phyloP scores from a whole-genome alignment of 2,113 vertebrate species.

The Melanostigma gelatinosum region DNA sequence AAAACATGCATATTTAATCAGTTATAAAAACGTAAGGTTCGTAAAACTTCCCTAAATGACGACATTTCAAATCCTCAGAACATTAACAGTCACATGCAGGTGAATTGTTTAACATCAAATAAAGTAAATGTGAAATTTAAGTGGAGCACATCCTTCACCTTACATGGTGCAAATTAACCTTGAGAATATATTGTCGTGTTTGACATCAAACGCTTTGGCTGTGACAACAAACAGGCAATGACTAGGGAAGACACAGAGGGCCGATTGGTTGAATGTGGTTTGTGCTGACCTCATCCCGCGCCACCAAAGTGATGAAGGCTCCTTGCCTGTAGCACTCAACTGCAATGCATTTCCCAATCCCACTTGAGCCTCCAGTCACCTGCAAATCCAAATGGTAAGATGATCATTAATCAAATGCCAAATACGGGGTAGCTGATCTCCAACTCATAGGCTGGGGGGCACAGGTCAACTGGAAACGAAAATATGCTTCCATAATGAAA shows the following conservation, averaged over 20 bases:
- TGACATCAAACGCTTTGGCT: constrained; percentile 17
- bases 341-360: constrained; percentile 96
- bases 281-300: constrained; percentile 91
- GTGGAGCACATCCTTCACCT: neutral
- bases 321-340: constrained; percentile 96
- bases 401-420: neutral
- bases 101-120: constrained; percentile 5
- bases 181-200: constrained; percentile 12
- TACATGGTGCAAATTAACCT: constrained; percentile 22
- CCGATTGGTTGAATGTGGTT: neutral
- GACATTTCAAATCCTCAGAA: neutral
- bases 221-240: constrained; percentile 36
- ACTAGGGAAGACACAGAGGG: neutral
- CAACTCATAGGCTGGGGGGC: neutral
- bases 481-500: neutral
- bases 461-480: neutral
- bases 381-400: constrained; percentile 59
- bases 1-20: constrained; percentile 1
- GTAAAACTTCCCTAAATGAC: neutral
- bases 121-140: neutral
- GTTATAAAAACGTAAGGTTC: neutral
- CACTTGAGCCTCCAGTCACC: constrained; percentile 98
- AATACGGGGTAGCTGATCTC: neutral
- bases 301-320: constrained; percentile 97
- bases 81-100: neutral